phyloP scores from a whole-genome alignment of 2,797 vertebrate genomes.

The Tauraco hartlaubi region DNA sequence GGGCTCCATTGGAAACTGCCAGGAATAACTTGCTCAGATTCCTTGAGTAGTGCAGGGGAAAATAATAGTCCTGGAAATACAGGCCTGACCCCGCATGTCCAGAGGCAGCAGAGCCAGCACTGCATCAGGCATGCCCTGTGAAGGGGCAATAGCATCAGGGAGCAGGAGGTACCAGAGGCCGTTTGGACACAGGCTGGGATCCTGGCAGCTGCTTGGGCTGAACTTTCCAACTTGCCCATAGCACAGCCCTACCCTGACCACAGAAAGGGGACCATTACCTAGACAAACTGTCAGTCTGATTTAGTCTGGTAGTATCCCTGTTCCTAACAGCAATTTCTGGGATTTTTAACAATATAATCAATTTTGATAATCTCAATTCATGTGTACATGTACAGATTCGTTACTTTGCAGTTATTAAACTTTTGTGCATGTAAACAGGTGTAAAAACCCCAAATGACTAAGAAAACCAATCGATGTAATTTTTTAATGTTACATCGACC shows the following conservation, averaged over 20 bases:
- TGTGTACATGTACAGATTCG: not conserved
- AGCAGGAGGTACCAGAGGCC: not conserved
- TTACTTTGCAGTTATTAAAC: not conserved
- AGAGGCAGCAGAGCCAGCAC: not conserved
- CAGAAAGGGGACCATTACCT: not conserved
- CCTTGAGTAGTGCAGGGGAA: not conserved
- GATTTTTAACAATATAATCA: not conserved
- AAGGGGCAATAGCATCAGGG: not conserved
- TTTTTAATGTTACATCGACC: not conserved
- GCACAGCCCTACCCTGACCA: not conserved
- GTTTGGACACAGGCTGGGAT: not conserved
- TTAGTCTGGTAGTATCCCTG: not conserved
- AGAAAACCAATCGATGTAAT: not conserved
- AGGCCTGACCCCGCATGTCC: fast-evolving
- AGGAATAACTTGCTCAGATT: not conserved
- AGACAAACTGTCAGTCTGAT: not conserved
- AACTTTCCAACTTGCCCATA: not conserved
- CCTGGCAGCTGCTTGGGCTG: not conserved
- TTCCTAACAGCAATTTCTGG: not conserved
- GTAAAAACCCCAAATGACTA: not conserved
- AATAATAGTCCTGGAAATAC: not conserved
- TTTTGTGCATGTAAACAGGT: not conserved
- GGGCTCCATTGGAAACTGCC: not conserved
- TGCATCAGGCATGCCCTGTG: fast-evolving
- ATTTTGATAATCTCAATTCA: not conserved